Conservation (phyloP, 2,797 vertebrate species). For the Pelochelys cantorii region DNA sequence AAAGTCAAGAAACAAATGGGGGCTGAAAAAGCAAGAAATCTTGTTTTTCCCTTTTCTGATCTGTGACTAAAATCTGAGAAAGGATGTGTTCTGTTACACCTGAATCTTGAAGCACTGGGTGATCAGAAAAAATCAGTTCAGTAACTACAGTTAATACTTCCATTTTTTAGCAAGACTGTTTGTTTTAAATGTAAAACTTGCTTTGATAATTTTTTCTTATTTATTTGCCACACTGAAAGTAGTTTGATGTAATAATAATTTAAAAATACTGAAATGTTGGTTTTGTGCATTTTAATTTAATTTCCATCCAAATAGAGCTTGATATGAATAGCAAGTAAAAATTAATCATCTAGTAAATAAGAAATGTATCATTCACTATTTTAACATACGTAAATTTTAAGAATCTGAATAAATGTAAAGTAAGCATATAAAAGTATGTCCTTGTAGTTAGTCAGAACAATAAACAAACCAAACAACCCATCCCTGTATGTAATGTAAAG, state of each 20-base stretch:
- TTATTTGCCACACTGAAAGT: neutral
- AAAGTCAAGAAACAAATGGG: neutral
- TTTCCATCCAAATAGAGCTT: neutral
- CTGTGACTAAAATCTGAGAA: neutral
- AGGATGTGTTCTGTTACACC: neutral
- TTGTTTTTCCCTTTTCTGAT: neutral
- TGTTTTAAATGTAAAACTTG: neutral
- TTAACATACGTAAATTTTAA: neutral
- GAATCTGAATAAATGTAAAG: neutral
- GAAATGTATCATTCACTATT: neutral
- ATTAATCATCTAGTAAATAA: neutral
- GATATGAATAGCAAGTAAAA: neutral
- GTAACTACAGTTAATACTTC: neutral
- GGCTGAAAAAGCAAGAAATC: neutral
- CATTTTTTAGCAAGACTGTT: neutral
- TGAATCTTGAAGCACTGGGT: neutral
- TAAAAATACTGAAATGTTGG: neutral
- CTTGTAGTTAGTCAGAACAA: neutral
- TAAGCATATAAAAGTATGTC: neutral
- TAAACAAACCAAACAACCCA: no score
- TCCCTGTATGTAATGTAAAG: neutral
- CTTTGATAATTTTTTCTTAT: neutral
- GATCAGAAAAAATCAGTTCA: neutral
- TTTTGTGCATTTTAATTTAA: neutral
- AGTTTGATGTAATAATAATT: neutral